Evolutionary conservation across 1,140 invertebrate species (phyloP), one percentile per base, ranked within the genome.

Genomic region (Halictus rubicundus): DNA sequence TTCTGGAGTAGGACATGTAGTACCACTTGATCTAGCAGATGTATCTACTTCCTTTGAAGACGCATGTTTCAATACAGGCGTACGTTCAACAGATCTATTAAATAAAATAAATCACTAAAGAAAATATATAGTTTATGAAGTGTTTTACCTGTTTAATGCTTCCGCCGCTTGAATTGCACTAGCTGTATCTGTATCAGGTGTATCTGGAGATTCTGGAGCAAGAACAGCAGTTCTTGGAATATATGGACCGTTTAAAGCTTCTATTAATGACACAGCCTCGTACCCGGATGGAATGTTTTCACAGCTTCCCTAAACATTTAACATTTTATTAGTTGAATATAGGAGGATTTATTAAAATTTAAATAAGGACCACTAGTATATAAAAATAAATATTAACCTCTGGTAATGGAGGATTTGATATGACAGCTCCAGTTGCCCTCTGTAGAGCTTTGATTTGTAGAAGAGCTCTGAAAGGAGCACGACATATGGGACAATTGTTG

Each of bases 401-500:
- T 73, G 94, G 91, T 63, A 94, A 88, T 37, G 93, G 88, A 27
- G 93, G 90, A 86, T 94, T 93, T 6, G 92, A 89, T 73, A 94
- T 91, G 52, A 93, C 88, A 27, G 94, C 93, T 71, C 91, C 94
- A 42, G 94, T 93, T 61, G 96, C 95, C 90, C 98, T 98, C 90
- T 98, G 97, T 79, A 99, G 95, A 37, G 99, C 98, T 85, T 98
- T 95, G 68, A 99, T 98, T 94, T 99, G 99, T 27, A 99, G 93
- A 37, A 99, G 94, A 2, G 99, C 99, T 83, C 99, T 94, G 91
- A 99, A 99, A 8, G 99, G 99, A 16, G 98, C 97, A 80, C 99
- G 94, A 90, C 99, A 99, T 83, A 99, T 99, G 5, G 99, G 99
- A 91, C 99, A 99, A 92, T 99, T 99, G 91, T 98, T 99, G 10